These are phyloP conservation scores for Diploptera punctata DNA, from an alignment of 2,888 invertebrate species.

Conservation along the genomic window DNA sequence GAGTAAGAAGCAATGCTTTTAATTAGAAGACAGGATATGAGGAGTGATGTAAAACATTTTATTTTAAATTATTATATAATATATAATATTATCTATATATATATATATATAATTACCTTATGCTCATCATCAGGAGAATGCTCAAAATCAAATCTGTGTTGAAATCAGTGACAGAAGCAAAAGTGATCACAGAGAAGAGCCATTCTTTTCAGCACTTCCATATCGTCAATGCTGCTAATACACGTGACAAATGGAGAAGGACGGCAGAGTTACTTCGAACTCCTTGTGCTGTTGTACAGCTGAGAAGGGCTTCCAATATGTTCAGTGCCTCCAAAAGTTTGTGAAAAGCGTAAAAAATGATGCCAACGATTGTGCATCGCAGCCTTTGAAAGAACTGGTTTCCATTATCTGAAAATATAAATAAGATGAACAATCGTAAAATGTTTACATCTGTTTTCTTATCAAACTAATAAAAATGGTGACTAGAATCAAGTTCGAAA, in stretches of 20 bases:
- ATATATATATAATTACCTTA: too few relatives aligned
- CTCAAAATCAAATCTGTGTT: slow-evolving; percentile 83
- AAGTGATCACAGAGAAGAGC: slow-evolving; percentile 88
- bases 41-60: too few relatives aligned
- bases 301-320: slow-evolving; percentile 84
- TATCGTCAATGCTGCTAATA: slow-evolving; percentile 95
- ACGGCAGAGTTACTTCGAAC: slow-evolving; percentile 75
- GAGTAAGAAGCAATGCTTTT: too few relatives aligned
- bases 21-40: too few relatives aligned
- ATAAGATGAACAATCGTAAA: too few relatives aligned
- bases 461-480: too few relatives aligned
- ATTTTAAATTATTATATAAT: too few relatives aligned
- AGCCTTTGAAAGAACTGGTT: slow-evolving; percentile 88
- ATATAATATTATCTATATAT: too few relatives aligned
- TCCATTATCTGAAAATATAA: slow-evolving; percentile 89
- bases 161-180: slow-evolving; percentile 83
- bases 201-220: slow-evolving; percentile 94
- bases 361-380: slow-evolving; percentile 83
- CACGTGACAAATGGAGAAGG: slow-evolving; percentile 84
- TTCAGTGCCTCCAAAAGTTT: slow-evolving; percentile 88
- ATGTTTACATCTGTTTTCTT: too few relatives aligned
- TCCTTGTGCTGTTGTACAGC: slow-evolving; percentile 76
- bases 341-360: slow-evolving; percentile 85
- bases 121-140: slow-evolving; percentile 84
- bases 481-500: too few relatives aligned